These are phyloP conservation scores for Pterois miles DNA, from an alignment of 2,797 vertebrate species.

Conservation along the genomic window DNA sequence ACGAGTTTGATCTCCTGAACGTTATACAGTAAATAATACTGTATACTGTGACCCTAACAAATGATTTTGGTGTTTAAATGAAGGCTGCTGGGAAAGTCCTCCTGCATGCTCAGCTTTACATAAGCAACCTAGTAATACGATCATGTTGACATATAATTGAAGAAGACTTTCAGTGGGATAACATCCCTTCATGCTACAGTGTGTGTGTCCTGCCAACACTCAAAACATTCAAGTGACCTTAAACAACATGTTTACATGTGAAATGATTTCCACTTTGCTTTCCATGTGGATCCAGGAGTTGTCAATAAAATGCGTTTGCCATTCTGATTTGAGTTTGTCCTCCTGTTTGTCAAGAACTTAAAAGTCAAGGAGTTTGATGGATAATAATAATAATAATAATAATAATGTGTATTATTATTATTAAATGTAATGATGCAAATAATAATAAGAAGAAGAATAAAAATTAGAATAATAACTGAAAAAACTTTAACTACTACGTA, in stretches of 20 bases:
- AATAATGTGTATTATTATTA: too few relatives aligned
- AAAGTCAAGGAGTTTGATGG: not conserved
- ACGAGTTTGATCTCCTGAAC: not conserved
- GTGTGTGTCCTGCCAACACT: constrained; percentile 13
- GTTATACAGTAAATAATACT: not conserved
- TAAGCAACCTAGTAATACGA: constrained; percentile 8
- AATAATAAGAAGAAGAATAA: too few relatives aligned
- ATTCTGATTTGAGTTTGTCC: not conserved
- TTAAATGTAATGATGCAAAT: too few relatives aligned
- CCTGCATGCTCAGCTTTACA: constrained; percentile 55
- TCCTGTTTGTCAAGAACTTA: not conserved
- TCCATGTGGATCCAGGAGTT: constrained; percentile 38
- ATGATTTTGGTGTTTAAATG: not conserved
- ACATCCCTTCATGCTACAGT: constrained; percentile 28
- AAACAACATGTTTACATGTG: constrained; percentile 62
- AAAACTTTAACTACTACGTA: too few relatives aligned
- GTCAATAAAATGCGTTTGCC: constrained; percentile 64
- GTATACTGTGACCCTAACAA: not conserved
- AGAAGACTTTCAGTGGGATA: constrained; percentile 32
- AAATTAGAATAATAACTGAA: too few relatives aligned
- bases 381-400: too few relatives aligned
- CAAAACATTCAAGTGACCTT: constrained; percentile 67
- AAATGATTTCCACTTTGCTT: constrained; percentile 52
- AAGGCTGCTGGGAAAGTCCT: constrained; percentile 61
- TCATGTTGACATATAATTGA: constrained; percentile 17